Percentiles rank a stretch among this genome's conserved stretches.
These are phyloP conservation scores for Neolamprologus fasciatus DNA, from an alignment of 2,113 vertebrate genomes.

Conservation along the genomic window DNA sequence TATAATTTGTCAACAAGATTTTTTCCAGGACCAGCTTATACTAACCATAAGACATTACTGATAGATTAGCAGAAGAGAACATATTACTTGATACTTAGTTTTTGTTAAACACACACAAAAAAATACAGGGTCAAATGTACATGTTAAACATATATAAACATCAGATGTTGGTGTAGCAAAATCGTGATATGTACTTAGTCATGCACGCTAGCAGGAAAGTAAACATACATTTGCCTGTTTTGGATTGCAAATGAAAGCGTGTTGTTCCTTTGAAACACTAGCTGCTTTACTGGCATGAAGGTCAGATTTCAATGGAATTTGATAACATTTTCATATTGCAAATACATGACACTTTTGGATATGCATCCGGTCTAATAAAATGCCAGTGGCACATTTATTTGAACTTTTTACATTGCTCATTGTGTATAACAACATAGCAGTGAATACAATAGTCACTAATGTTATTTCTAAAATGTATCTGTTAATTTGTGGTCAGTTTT, in stretches of 20 bases:
- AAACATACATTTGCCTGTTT: conserved; percentile 1
- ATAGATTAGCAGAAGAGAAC: not conserved
- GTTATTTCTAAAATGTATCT: not conserved
- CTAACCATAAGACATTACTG: not conserved
- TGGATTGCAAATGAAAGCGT: conserved; percentile 43
- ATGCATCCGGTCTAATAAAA: not conserved
- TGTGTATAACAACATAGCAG: not conserved
- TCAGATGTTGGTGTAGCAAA: not conserved
- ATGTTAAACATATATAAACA: not conserved
- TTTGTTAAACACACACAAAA: not conserved
- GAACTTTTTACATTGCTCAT: not conserved
- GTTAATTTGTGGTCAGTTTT: not conserved
- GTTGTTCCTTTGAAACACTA: not conserved
- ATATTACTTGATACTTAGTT: not conserved
- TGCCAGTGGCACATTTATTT: not conserved
- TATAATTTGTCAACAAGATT: not conserved
- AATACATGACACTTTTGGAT: not conserved
- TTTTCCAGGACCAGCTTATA: not conserved
- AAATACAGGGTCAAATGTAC: not conserved
- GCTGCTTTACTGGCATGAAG: not conserved
- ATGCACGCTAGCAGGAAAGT: not conserved
- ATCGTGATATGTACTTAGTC: not conserved
- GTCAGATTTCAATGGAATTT: not conserved
- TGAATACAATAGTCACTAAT: not conserved
- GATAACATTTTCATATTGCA: not conserved